phyloP scores from a whole-genome alignment of 2,797 vertebrate genomes.

The Ambastaia sidthimunki region DNA sequence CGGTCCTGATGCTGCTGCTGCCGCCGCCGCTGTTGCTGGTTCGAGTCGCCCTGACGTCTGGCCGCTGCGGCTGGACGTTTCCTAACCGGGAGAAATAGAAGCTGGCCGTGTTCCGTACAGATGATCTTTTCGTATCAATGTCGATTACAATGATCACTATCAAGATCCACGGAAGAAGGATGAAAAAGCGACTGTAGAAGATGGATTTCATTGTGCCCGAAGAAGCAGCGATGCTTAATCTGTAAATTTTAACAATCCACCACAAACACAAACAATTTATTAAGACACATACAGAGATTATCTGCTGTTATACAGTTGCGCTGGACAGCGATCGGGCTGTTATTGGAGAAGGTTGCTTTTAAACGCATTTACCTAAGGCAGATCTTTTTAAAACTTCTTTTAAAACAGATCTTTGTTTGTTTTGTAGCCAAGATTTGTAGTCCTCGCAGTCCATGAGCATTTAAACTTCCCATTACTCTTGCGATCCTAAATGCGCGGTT shows the following conservation, averaged over 20 bases:
- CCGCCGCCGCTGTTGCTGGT: conserved; percentile 43
- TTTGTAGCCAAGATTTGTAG: neutral
- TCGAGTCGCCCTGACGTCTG: conserved; percentile 32
- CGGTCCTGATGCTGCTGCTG: conserved; percentile 50
- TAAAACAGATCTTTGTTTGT: neutral
- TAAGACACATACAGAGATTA: neutral
- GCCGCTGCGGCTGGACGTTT: conserved; percentile 67
- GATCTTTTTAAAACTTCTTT: conserved; percentile 34
- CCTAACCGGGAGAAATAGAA: conserved; percentile 68
- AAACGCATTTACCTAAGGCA: neutral
- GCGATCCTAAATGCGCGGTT: conserved; percentile 5
- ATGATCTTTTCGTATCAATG: conserved; percentile 83
- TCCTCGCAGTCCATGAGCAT: conserved; percentile 17
- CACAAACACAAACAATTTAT: conserved; percentile 22
- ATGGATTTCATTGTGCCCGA: conserved; percentile 86
- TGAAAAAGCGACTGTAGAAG: conserved; percentile 89
- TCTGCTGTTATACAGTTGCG: too few relatives aligned
- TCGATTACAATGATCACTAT: conserved; percentile 95
- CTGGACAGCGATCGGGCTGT: too few relatives aligned
- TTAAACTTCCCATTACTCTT: conserved; percentile 46
- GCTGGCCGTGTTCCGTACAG: conserved; percentile 66
- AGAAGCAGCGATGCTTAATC: conserved; percentile 15
- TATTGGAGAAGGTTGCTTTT: neutral
- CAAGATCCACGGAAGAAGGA: conserved; percentile 92
- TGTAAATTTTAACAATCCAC: conserved; percentile 40